Conservation (phyloP, 2,113 vertebrate genomes). For the Pteropus alecto region DNA sequence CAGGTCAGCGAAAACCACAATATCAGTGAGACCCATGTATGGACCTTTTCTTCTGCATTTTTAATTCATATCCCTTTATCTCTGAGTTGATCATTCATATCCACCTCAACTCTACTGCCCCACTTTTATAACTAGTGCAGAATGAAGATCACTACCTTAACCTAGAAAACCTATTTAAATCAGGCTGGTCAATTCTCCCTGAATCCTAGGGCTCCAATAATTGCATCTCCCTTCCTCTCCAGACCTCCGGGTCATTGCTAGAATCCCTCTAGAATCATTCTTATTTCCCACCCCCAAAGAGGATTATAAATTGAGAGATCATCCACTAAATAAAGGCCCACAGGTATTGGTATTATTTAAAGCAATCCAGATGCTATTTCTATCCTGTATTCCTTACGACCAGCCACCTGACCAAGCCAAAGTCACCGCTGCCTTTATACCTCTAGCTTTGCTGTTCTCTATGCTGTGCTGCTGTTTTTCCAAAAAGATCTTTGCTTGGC, state of each 20-base stretch:
- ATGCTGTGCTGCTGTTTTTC: not conserved
- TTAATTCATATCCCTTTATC: not conserved
- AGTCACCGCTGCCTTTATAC: not conserved
- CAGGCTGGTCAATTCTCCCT: not conserved
- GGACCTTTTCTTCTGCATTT: not conserved
- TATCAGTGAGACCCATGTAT: not conserved
- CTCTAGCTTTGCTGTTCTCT: not conserved
- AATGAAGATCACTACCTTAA: not conserved
- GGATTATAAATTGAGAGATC: not conserved
- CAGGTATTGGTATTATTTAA: not conserved
- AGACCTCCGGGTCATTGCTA: not conserved
- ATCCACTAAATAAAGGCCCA: not conserved
- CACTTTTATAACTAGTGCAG: not conserved
- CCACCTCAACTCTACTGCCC: not conserved
- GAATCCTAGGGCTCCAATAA: not conserved
- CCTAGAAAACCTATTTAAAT: not conserved
- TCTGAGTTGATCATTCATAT: not conserved
- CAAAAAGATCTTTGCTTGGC: not conserved
- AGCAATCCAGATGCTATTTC: not conserved
- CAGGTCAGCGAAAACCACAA: not conserved
- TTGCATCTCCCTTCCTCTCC: not conserved
- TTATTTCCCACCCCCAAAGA: not conserved
- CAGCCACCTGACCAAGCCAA: not conserved
- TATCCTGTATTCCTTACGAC: not conserved
- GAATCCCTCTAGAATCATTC: not conserved